These are phyloP conservation scores for Conistra vaccinii DNA, from an alignment of 2,888 invertebrate genomes.

Conservation along the genomic window DNA sequence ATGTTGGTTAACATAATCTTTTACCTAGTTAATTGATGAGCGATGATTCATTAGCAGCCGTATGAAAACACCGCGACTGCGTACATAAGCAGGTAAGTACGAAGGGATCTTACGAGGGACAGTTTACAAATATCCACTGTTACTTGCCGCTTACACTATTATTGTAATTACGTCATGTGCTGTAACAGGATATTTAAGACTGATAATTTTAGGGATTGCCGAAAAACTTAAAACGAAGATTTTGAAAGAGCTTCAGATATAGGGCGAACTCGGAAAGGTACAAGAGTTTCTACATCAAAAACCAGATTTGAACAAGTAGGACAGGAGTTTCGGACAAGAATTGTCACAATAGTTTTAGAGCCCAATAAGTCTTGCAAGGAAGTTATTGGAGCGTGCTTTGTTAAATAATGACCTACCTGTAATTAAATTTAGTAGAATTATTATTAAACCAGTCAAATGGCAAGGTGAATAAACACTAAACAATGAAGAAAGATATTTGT, in stretches of 20 bases:
- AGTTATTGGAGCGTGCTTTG: not conserved
- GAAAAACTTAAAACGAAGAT: not conserved
- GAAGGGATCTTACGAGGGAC: slow-evolving; percentile 18
- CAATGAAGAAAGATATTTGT: not conserved
- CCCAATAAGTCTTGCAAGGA: not conserved
- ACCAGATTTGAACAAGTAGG: not conserved
- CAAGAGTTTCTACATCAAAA: not conserved
- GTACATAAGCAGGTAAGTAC: not conserved
- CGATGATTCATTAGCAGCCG: slow-evolving; percentile 25
- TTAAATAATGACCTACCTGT: slow-evolving; percentile 2
- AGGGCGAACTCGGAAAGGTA: not conserved
- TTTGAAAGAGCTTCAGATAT: not conserved
- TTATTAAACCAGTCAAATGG: not conserved
- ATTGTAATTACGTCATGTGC: slow-evolving; percentile 20
- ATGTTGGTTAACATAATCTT: slow-evolving; percentile 21
- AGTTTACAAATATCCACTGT: slow-evolving; percentile 60
- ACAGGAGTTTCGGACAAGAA: not conserved
- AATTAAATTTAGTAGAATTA: not conserved
- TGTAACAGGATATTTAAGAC: not conserved
- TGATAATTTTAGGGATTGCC: not conserved
- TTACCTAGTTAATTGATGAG: slow-evolving; percentile 16
- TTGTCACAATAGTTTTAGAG: too few relatives aligned
- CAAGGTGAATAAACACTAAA: not conserved
- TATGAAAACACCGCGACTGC: slow-evolving; percentile 22
- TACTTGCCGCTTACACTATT: slow-evolving; percentile 23